Base-by-base conservation (phyloP, 2,113 vertebrate genomes). In the Albula goreensis region DNA sequence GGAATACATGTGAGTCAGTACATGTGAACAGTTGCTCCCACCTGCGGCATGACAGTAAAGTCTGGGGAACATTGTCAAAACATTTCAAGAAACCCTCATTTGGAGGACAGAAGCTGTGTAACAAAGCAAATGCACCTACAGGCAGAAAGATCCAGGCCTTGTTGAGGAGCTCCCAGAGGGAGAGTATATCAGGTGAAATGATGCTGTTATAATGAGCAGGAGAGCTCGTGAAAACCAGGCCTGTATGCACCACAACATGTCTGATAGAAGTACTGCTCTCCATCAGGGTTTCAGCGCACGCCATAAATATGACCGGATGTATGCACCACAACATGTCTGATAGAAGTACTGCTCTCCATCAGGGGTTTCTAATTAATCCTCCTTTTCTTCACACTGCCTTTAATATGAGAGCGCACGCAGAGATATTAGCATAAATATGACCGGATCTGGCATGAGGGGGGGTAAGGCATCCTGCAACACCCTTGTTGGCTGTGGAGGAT, bases 321-420 rank as follows among this genome's bases (percentile, higher is more conserved):
- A 19, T 17, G 13, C 80, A 52, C n/a, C 3, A 2, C 13, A 19
- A 17, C 31, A 13, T 12, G 53, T 22, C 50, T 19, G 3, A n/a
- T 17, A 85, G 15, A n/a, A 22, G 15, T 19, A 8, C 52, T 19
- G 19, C 51, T 63, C n/a, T 10, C 78, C 78, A 63, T 85, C 84
- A 80, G 78, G 53, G 78, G 7, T 49, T 3, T 22, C 83, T 49
- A 80, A 85, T 85, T 85, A 85, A 60, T 85, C 79, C 79, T 53
- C 52, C 51, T 9, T 50, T 80, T 80, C 77, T 25, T 80, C 19
- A n/a, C 84, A 63, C 31, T 19, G 19, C 19, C 17, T 80, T 78
- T 50, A 80, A 80, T 80, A 60, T 80, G 77, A 79, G 78, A 63
- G 63, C 52, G 49, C 84, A 60, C 56, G 78, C 77, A 77, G 84